Evolutionary conservation across 92 coral and sea anemone species (phyloP).

Genomic region (Bergia sp.): DNA sequence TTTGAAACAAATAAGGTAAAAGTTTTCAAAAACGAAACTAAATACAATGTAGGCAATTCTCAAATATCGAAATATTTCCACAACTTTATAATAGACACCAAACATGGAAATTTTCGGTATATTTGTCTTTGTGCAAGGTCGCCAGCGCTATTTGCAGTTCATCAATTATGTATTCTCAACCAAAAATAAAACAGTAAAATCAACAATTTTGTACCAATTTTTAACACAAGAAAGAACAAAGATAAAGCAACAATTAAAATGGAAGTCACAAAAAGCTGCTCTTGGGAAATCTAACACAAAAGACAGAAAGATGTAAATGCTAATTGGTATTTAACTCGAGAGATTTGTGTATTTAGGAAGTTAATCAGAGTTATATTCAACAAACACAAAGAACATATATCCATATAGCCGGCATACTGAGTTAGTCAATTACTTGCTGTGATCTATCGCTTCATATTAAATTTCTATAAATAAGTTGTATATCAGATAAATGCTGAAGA

Average conservation of each 20-base stretch:
- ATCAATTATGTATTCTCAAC: slow-evolving; percentile 23
- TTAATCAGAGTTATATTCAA: neutral
- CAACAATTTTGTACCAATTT: neutral
- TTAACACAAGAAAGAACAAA: neutral
- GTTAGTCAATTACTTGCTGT: slow-evolving; percentile 1
- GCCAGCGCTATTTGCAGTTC: neutral
- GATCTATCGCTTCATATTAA: neutral
- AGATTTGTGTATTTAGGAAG: neutral
- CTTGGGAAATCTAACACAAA: neutral
- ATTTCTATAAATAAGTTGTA: neutral
- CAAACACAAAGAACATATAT: neutral
- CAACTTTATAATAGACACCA: neutral
- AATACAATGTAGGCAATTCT: too few relatives aligned
- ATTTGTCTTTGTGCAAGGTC: neutral
- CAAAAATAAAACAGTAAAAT: slow-evolving; percentile 4
- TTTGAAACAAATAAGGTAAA: too few relatives aligned
- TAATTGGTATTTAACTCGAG: slow-evolving; percentile 1
- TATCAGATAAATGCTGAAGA: neutral
- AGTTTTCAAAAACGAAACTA: neutral
- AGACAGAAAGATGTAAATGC: neutral
- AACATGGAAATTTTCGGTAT: neutral
- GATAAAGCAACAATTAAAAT: neutral
- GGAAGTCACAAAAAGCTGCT: neutral
- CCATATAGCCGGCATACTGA: neutral
- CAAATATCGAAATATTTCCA: neutral